phyloP scores from a whole-genome alignment of 2,797 vertebrate species.

The Gila robusta region DNA sequence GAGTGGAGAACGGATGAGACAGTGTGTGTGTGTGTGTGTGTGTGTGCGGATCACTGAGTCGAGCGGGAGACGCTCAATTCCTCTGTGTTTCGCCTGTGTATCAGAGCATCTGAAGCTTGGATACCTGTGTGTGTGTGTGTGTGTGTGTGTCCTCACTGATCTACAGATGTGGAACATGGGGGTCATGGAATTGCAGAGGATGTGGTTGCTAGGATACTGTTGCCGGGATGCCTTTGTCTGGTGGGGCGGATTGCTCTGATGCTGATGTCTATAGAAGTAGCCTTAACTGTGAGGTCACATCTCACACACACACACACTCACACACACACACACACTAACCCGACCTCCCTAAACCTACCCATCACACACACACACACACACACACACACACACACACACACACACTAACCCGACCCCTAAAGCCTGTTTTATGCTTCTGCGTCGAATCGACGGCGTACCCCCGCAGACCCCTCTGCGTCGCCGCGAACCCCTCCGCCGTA shows the following conservation, averaged over 20 bases:
- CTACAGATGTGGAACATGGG: slow-evolving; percentile 60
- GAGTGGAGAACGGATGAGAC: background rate
- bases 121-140: slow-evolving; percentile 20
- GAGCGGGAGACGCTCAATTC: background rate
- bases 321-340: background rate
- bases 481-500: too few species aligned
- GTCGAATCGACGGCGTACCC: too few species aligned
- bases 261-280: slow-evolving; percentile 42
- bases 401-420: too few species aligned
- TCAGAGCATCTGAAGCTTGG: background rate
- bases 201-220: slow-evolving; percentile 74
- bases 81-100: background rate
- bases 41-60: slow-evolving; percentile 7
- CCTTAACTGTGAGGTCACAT: slow-evolving; percentile 50
- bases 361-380: background rate
- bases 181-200: slow-evolving; percentile 66
- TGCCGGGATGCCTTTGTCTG: slow-evolving; percentile 65
- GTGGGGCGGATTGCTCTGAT: slow-evolving; percentile 55
- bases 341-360: too few species aligned
- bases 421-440: too few species aligned
- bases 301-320: background rate
- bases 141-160: slow-evolving; percentile 30
- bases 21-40: background rate
- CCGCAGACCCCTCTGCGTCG: too few species aligned
- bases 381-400: background rate